Conservation (phyloP, 2,113 vertebrate species). For the Silurus asotus region DNA sequence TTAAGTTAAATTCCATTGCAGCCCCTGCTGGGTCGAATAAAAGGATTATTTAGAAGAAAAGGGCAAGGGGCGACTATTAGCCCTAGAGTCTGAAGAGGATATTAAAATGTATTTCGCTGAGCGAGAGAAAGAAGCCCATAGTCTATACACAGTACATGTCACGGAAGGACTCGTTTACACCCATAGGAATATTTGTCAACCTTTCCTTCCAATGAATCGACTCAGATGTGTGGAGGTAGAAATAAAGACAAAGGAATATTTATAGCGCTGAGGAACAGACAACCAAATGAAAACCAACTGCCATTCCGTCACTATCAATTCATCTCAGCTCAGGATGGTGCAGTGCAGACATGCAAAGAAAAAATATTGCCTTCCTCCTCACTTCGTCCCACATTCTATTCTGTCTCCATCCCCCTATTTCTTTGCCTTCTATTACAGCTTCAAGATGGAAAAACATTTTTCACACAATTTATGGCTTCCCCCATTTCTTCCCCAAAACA, state of each 20-base stretch:
- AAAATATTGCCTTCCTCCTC: slow-evolving; percentile 65
- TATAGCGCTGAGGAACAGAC: slow-evolving; percentile 61
- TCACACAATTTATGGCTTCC: slow-evolving; percentile 28
- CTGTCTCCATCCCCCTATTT: slow-evolving; percentile 36
- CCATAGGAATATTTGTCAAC: slow-evolving; percentile 71
- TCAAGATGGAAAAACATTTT: slow-evolving; percentile 52
- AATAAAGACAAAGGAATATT: slow-evolving; percentile 48
- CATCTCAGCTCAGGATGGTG: slow-evolving; percentile 57
- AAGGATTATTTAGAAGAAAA: slow-evolving; percentile 73
- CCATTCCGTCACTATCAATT: slow-evolving; percentile 74
- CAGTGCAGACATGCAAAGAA: slow-evolving; percentile 58
- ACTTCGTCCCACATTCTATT: slow-evolving; percentile 58
- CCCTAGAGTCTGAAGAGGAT: slow-evolving; percentile 78
- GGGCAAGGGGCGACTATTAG: slow-evolving; percentile 55
- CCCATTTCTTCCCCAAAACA: not conserved
- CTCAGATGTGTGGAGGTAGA: slow-evolving; percentile 51
- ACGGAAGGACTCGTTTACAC: slow-evolving; percentile 51
- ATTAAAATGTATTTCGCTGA: slow-evolving; percentile 75
- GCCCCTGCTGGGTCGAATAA: slow-evolving; percentile 71
- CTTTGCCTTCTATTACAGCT: slow-evolving; percentile 50
- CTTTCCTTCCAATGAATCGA: slow-evolving; percentile 65
- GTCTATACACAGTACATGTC: slow-evolving; percentile 38
- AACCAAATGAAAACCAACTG: slow-evolving; percentile 78
- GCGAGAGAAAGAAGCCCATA: slow-evolving; percentile 59
- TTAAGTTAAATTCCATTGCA: slow-evolving; percentile 68